Base-by-base conservation (phyloP, 2,888 invertebrate species). In the Drosophila pseudotalamancana region DNA sequence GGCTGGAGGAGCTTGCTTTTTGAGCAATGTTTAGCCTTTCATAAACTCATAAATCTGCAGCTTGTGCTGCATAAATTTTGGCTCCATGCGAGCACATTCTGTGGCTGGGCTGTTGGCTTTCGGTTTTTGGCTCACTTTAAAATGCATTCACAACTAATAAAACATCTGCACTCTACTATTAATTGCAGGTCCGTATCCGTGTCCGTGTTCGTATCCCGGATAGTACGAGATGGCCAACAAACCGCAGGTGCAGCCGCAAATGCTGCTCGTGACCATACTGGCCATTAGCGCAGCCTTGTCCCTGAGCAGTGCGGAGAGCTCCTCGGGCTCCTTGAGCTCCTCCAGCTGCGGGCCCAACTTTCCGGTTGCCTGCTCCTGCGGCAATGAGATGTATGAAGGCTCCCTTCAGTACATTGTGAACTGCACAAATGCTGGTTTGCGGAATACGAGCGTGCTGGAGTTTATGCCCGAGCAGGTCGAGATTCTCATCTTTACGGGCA, bases 401-500 rank as follows among this genome's bases (percentile, higher is more conserved):
- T 77, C 82, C 6, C 86, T 91, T 42, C 92, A 92, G 67, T 95
- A 93, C 73, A 92, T 95, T 6, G 95, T 95, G 0, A 95, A 96
- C 88, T 96, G 96, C 88, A 95, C 95, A 1, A 92, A 94, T 79
- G 91, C 93, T 0, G 93, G 93, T 1, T 94, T 96, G 76, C 92
- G 87, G 1, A 92, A 93, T 64, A 93, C 94, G 0, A 91, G 92
- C 12, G 93, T 95, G 73, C 90, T 96, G 14, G 91, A 93, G 74
- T 92, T 92, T 50, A 92, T 96, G 64, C 95, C 96, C 0, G 91
- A 92, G 12, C 92, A 94, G 72, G 95, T 95, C 3, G 93, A 95
- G 90, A 93, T 94, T 31, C 90, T 96, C 1, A 94, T 96, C 63
- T 96, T 95, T 84, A 94, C 93, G 1, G 96, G 96, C 9, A 96